Evolutionary conservation across 2,888 invertebrate species (phyloP).

Genomic region (Hanleya hanleyi): DNA sequence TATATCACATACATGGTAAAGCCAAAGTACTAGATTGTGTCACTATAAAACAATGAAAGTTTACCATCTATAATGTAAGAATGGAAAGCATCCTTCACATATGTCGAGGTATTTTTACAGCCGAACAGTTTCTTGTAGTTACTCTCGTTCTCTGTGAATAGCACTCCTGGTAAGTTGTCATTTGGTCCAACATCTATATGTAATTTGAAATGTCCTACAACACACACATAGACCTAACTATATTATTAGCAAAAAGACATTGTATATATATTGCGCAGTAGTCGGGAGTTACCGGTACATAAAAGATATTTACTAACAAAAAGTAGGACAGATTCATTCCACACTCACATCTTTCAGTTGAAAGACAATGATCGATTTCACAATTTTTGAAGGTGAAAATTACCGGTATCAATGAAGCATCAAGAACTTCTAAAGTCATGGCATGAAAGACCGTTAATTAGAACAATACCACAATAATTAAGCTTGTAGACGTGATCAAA

Average conservation of each 20-base stretch:
- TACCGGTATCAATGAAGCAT: no score
- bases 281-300: no score
- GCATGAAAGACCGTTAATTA: neutral
- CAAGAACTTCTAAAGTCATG: neutral
- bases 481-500: neutral
- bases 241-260: neutral
- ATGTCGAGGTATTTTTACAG: constrained; percentile 35
- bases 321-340: no score
- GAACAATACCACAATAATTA: neutral
- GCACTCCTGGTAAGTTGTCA: constrained; percentile 48
- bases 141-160: constrained; percentile 73
- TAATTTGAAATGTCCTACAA: constrained; percentile 46
- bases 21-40: no score
- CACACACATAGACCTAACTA: neutral
- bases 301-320: no score
- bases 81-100: constrained; percentile 66
- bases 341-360: no score
- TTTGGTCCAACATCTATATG: constrained; percentile 46
- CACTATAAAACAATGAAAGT: no score
- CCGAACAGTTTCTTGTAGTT: constrained; percentile 58
- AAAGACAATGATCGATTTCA: no score
- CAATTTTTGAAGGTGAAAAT: no score
- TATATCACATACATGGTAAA: no score
- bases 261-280: no score
- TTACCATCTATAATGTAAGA: constrained; percentile 51